A percentile compares a stretch with the other conserved stretches of the same genome.
Evolutionary conservation across 2,113 vertebrate species (phyloP).

Genomic region (Hydrolagus affinis): DNA sequence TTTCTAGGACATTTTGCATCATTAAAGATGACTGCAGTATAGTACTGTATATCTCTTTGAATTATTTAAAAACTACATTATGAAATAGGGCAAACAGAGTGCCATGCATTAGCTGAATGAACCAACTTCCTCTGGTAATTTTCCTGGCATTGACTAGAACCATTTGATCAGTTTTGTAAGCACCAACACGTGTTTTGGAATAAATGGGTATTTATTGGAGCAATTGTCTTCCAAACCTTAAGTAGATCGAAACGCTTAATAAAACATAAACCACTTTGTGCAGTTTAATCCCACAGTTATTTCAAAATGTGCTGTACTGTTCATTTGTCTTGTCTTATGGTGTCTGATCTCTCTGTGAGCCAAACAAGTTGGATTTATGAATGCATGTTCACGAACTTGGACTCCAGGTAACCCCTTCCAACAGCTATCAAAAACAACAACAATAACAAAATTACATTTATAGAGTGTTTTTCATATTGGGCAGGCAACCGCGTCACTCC

Average conservation of each 20-base stretch:
- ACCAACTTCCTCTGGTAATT: background rate
- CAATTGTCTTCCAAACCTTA: background rate
- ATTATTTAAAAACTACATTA: background rate
- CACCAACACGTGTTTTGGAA: background rate
- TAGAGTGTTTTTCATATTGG: no score
- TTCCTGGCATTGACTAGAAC: background rate
- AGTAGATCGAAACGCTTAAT: background rate
- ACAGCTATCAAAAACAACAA: no score
- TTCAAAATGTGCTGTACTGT: no score
- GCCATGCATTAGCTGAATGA: background rate
- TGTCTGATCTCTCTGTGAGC: background rate
- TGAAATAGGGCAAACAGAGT: background rate
- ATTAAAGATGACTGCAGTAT: background rate
- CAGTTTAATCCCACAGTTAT: background rate
- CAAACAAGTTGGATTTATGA: background rate
- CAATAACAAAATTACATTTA: no score
- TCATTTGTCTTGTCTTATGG: background rate
- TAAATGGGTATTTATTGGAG: background rate
- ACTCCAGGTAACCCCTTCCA: no score
- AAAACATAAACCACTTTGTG: background rate
- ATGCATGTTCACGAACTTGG: background rate
- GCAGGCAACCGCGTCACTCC: no score
- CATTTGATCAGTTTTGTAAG: background rate
- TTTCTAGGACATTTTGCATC: background rate
- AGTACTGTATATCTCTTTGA: background rate